Evolutionary conservation across 92 coral and sea anemone species (phyloP).

Genomic region (Palythoa caribaeorum): DNA sequence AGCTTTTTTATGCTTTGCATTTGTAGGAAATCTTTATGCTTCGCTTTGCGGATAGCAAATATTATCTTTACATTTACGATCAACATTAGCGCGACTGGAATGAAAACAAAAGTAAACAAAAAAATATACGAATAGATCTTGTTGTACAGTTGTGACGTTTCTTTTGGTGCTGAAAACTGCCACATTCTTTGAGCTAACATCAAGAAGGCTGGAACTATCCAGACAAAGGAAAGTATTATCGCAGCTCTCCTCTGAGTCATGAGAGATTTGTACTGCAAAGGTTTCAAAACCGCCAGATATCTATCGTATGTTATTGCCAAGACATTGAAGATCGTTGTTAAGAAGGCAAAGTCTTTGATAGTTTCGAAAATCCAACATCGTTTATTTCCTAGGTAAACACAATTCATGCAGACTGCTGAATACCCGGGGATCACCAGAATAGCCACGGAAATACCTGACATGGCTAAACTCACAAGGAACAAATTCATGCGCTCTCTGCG

Average conservation of each 20-base stretch:
- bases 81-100: not conserved
- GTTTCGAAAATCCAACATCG: constrained; percentile 14
- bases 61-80: not conserved
- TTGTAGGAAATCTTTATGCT: not conserved
- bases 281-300: constrained; percentile 19
- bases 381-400: not conserved
- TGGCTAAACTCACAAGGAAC: constrained; percentile 26
- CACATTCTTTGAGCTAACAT: not conserved
- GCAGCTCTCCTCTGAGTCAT: not conserved
- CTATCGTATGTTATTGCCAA: constrained; percentile 24
- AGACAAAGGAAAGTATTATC: not conserved
- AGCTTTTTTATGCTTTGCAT: not conserved
- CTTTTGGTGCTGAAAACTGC: not conserved
- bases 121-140: not conserved
- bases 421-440: constrained; percentile 6
- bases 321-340: constrained; percentile 15
- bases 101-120: not conserved
- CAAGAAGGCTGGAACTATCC: not conserved
- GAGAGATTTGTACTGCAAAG: constrained; percentile 6
- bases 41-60: constrained; percentile 7
- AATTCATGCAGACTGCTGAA: not conserved
- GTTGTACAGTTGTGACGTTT: not conserved
- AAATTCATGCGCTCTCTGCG: constrained; percentile 13
- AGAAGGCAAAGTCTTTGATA: constrained; percentile 17
- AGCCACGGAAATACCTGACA: constrained; percentile 22